Conservation (phyloP, 2,113 vertebrate genomes). For the Podiceps cristatus region DNA sequence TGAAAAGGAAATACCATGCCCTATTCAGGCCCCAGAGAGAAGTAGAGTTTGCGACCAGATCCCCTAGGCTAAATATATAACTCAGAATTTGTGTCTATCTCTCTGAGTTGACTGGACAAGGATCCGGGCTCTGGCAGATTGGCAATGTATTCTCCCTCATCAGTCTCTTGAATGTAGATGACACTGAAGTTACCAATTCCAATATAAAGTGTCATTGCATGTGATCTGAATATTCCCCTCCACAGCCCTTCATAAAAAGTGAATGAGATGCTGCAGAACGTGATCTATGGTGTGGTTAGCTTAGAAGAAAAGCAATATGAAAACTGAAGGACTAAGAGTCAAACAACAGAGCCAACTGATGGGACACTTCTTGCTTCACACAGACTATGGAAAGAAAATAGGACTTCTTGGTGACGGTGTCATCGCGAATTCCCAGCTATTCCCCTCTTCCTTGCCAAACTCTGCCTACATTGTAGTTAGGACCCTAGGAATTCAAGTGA, state of each 20-base stretch:
- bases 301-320: not conserved
- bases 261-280: not conserved
- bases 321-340: not conserved
- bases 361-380: not conserved
- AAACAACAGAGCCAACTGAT: not conserved
- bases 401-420: not conserved
- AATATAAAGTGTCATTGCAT: not conserved
- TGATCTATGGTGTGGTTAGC: not conserved
- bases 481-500: not conserved
- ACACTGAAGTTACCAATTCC: not conserved
- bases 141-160: not conserved
- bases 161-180: not conserved
- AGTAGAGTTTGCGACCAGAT: not conserved
- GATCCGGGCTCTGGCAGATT: not conserved
- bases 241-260: not conserved
- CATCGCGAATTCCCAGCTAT: not conserved
- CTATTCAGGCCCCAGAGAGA: not conserved
- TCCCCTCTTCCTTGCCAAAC: not conserved
- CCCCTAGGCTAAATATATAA: not conserved
- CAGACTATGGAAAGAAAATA: not conserved
- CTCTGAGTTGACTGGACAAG: not conserved
- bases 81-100: not conserved
- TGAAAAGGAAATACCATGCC: not conserved
- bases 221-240: not conserved
- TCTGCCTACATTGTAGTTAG: not conserved